phyloP scores from a whole-genome alignment of 30 jellyfish, hydroid and myxozoan species.

The Turritopsis rubra region DNA sequence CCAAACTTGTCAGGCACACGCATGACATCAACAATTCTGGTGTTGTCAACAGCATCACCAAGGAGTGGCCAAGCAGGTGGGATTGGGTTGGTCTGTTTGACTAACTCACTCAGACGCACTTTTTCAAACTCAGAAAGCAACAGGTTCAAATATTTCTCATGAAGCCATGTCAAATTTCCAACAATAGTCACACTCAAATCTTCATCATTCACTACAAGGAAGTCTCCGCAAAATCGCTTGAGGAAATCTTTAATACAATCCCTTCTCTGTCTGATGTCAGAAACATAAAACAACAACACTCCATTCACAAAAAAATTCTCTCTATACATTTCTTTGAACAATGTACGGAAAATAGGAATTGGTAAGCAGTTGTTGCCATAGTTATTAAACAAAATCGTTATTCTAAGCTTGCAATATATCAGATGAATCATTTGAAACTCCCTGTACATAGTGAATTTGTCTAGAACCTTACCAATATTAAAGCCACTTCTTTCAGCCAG shows the following conservation, averaged over 20 bases:
- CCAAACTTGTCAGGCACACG: conserved; percentile 29
- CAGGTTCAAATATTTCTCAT: not conserved
- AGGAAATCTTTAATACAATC: not conserved
- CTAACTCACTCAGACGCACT: not conserved
- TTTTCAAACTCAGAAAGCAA: conserved; percentile 7
- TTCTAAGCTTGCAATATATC: conserved; percentile 22
- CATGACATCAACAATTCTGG: conserved; percentile 19
- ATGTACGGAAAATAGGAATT: not conserved
- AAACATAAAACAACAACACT: conserved; percentile 6
- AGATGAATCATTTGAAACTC: conserved; percentile 31
- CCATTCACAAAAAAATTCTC: conserved; percentile 27
- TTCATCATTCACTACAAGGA: conserved; percentile 14
- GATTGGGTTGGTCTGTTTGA: not conserved
- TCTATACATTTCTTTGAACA: conserved; percentile 22
- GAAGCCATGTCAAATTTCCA: not conserved
- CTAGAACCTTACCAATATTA: not conserved
- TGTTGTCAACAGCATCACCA: conserved; percentile 15
- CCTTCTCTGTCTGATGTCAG: not conserved
- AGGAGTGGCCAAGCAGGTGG: conserved; percentile 20
- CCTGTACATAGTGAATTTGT: conserved; percentile 14
- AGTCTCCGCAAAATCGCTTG: conserved; percentile 27
- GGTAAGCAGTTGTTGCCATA: not conserved
- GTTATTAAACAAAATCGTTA: conserved; percentile 8
- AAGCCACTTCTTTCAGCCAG: not conserved
- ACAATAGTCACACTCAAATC: conserved; percentile 9